Base-by-base conservation (phyloP, 1,140 invertebrate genomes). In the Oppia nitens region DNA sequence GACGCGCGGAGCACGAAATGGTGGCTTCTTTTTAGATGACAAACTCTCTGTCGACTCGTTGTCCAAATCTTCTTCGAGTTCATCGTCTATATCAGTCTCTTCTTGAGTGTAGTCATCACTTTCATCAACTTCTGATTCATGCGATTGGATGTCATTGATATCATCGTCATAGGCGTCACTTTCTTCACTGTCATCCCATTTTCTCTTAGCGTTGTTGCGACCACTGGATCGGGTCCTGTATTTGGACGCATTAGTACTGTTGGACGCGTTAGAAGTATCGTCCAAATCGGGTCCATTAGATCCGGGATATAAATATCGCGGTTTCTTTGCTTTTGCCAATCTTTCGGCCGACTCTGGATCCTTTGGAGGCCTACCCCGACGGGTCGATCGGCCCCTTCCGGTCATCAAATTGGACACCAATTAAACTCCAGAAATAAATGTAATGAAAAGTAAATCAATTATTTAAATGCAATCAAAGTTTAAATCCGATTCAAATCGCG, bases 1-100 rank as follows among this genome's bases (percentile, higher is more conserved):
- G 4, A 84, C 79, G 63, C 85, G 62, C 52, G 28, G 63, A 74
- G 51, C 74, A 70, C 59, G 66, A 29, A 53, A 57, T 27, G 32
- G 32, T 40, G 32, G 32, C 32, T 40, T 40, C 32, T 40, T 40
- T 40, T 40, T 40, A 40, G 32, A 17, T 17, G 32, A 40, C 6
- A 6, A 6, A 9, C 6, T 9, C 17, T 40, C 6, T 17, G 32
- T 9, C 6, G 6, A 6, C 6, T 17, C 17, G 6, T 40, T 17
- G 6, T 6, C 6, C 32, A 9, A 6, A 40, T 40, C 32, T 40
- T 40, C 32, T 40, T 40, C 32, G 6, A 9, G 6, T 17, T 40
- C 32, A 40, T 40, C 32, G 17, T 40, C 32, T 17, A 40, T 40
- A 9, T 40, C 32, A 9, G 32, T 9, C 17, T 40, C 32, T 40